phyloP scores from a whole-genome alignment of 2,797 vertebrate species.

The Erethizon dorsatum region DNA sequence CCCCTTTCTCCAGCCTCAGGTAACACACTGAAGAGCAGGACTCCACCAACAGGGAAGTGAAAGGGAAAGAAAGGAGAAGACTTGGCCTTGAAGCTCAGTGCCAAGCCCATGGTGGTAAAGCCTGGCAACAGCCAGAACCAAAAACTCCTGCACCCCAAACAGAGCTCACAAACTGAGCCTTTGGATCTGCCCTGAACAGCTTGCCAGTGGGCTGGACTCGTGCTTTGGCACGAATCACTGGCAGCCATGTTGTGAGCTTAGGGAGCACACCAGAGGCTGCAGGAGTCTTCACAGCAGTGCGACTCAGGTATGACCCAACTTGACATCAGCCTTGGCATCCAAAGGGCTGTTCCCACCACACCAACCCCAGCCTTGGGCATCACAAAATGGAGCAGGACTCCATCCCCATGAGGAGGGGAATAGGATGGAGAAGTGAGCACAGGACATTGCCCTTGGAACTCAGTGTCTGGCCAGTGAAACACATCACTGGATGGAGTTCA shows the following conservation, averaged over 20 bases:
- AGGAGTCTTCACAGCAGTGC: background rate
- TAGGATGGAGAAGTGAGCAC: background rate
- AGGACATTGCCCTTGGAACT: background rate
- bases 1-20: background rate
- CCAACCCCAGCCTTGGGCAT: background rate
- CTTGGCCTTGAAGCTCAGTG: background rate
- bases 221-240: background rate
- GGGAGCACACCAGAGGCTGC: background rate
- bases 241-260: background rate
- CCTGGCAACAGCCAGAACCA: background rate
- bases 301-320: background rate
- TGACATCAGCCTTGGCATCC: background rate
- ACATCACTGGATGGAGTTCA: background rate
- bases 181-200: background rate
- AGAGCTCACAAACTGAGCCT: background rate
- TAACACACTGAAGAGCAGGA: background rate
- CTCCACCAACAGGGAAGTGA: background rate
- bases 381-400: background rate
- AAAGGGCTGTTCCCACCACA: background rate
- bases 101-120: background rate
- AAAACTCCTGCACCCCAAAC: background rate
- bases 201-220: background rate
- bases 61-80: background rate
- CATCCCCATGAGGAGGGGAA: background rate
- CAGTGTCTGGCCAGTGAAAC: background rate